Evolutionary conservation across 1,140 invertebrate genomes (phyloP).

Genomic region (Cyclina sinensis): DNA sequence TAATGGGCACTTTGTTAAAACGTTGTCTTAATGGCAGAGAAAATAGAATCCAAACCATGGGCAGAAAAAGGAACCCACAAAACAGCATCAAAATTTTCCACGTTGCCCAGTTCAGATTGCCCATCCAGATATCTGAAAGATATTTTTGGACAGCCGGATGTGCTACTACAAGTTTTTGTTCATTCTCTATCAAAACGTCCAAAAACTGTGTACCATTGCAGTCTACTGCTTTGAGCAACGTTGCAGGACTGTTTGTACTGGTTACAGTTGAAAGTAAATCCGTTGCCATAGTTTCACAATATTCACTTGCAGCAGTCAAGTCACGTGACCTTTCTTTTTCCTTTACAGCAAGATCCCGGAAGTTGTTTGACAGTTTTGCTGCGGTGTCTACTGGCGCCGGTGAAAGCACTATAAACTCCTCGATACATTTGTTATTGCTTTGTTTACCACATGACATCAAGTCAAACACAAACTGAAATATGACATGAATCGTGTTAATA

Average conservation of each 20-base stretch:
- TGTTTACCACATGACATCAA: slow-evolving; percentile 99
- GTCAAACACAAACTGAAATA: slow-evolving; percentile 97
- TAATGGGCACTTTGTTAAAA: slow-evolving; percentile 97
- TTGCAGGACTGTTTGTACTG: slow-evolving; percentile 94
- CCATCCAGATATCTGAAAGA: slow-evolving; percentile 93
- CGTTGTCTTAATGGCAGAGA: slow-evolving; percentile 97
- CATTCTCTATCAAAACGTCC: slow-evolving; percentile 99
- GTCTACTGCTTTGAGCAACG: slow-evolving; percentile 84
- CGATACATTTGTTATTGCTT: slow-evolving; percentile 97
- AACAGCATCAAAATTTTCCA: slow-evolving; percentile 98
- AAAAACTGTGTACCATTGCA: slow-evolving; percentile 95
- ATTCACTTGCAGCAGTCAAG: slow-evolving; percentile 96
- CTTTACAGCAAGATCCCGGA: slow-evolving; percentile 92
- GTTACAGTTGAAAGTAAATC: slow-evolving; percentile 97
- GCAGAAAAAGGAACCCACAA: slow-evolving; percentile 96
- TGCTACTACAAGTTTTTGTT: slow-evolving; percentile 96
- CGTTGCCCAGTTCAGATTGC: slow-evolving; percentile 97
- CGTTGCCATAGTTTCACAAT: slow-evolving; percentile 98
- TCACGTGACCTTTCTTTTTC: slow-evolving; percentile 99
- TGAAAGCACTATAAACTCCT: slow-evolving; percentile 98
- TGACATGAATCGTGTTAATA: no score
- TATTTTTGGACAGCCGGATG: slow-evolving; percentile 89
- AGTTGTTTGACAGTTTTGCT: slow-evolving; percentile 96
- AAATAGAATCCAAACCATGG: slow-evolving; percentile 98
- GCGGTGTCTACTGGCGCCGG: slow-evolving; percentile 99